A percentile compares a stretch with the other conserved stretches of the same genome.
Conservation (phyloP, 2,113 vertebrate species). For the Ptyas mucosa region DNA sequence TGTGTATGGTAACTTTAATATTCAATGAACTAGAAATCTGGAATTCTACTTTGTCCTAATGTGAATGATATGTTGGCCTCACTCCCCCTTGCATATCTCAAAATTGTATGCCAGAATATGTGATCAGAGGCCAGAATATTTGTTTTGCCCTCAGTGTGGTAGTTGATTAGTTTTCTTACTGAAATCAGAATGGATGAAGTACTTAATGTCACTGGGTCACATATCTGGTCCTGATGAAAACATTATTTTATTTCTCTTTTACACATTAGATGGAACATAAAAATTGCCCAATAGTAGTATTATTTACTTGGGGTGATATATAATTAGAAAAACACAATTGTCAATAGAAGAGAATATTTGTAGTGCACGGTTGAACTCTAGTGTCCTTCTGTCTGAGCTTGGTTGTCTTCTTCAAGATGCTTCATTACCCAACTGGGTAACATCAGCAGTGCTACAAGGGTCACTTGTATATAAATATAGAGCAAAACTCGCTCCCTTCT, state of each 20-base stretch:
- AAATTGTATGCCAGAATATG: neutral
- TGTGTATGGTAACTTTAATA: neutral
- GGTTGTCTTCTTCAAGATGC: neutral
- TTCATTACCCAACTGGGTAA: neutral
- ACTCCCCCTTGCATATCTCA: neutral
- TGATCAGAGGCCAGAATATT: neutral
- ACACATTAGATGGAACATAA: neutral
- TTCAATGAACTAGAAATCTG: neutral
- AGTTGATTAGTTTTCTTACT: neutral
- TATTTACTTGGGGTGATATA: neutral
- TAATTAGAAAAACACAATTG: neutral
- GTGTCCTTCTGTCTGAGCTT: neutral
- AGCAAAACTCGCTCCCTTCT: neutral
- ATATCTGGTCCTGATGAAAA: neutral
- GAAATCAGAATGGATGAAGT: neutral
- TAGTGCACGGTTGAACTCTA: neutral
- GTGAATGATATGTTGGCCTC: neutral
- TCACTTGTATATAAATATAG: neutral
- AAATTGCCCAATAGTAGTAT: neutral
- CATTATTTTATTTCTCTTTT: neutral
- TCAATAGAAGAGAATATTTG: neutral
- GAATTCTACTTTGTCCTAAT: neutral
- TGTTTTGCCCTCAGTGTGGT: neutral
- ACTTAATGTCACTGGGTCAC: neutral
- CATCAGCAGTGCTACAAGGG: neutral